Evolutionary conservation across 2,888 invertebrate genomes (phyloP).

Genomic region (Ashinkailepas kermadecensis): DNA sequence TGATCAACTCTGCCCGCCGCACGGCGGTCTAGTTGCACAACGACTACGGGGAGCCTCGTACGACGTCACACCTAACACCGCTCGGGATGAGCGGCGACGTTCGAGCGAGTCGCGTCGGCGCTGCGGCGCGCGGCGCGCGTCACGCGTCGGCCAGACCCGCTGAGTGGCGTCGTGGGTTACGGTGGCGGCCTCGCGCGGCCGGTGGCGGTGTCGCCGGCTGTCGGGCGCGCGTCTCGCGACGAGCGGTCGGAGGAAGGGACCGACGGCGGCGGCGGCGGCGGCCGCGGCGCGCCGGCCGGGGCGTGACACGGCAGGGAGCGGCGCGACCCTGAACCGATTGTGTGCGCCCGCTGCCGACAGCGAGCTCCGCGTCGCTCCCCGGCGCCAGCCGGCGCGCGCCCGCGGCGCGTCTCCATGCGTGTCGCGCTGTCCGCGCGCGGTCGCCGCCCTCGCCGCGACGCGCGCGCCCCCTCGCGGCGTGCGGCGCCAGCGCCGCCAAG

Average conservation of each 20-base stretch:
- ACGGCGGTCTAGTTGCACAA: too few species aligned
- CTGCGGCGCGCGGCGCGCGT: neutral
- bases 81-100: neutral
- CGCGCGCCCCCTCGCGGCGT: constrained; percentile 9
- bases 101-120: neutral
- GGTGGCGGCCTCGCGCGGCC: too few species aligned
- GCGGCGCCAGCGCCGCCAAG: neutral
- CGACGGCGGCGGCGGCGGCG: neutral
- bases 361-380: neutral
- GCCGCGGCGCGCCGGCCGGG: constrained; percentile 6
- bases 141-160: neutral
- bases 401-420: neutral
- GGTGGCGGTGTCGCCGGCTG: neutral
- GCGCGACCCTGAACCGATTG: constrained; percentile 14
- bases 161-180: too few species aligned
- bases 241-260: neutral
- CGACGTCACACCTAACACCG: neutral
- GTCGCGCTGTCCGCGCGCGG: neutral
- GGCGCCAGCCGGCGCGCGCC: neutral
- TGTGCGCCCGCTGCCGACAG: neutral
- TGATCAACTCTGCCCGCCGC: too few species aligned
- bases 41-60: neutral
- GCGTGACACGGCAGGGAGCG: neutral
- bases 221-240: neutral
- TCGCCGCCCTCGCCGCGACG: neutral